Percentiles rank a stretch among this genome's conserved stretches.
phyloP scores from a whole-genome alignment of 2,888 invertebrate species.

The Eustalomyia histrio region DNA sequence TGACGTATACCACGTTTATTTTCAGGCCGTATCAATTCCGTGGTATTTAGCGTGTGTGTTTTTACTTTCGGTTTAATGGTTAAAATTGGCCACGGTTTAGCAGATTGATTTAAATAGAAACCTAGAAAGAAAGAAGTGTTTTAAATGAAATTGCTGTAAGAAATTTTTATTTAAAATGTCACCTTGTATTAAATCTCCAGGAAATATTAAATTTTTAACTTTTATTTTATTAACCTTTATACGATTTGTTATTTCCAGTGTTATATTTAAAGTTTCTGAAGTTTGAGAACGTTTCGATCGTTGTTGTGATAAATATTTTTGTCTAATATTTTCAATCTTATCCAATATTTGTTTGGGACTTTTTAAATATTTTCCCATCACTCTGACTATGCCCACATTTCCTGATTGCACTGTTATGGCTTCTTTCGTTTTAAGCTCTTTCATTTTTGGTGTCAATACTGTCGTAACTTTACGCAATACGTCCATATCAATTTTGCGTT shows the following conservation, averaged over 20 bases:
- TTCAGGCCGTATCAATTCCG: conserved; percentile 68
- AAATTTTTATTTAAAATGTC: neutral
- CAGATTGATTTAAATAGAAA: conserved; percentile 25
- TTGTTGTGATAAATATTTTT: conserved; percentile 32
- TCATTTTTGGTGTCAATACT: conserved; percentile 42
- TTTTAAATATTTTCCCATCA: conserved; percentile 67
- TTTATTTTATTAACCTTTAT: conserved; percentile 69
- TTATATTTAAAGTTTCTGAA: conserved; percentile 50
- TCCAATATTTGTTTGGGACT: conserved; percentile 72
- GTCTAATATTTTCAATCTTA: conserved; percentile 9
- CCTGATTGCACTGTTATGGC: conserved; percentile 64
- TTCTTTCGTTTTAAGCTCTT: conserved; percentile 48
- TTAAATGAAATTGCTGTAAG: neutral
- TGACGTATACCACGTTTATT: conserved; percentile 44
- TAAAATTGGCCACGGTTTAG: neutral
- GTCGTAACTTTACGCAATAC: conserved; percentile 66
- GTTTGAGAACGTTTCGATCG: conserved; percentile 37
- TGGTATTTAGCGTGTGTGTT: conserved; percentile 68
- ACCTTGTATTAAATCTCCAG: conserved; percentile 72
- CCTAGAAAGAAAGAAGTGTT: conserved; percentile 9
- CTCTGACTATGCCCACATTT: conserved; percentile 67
- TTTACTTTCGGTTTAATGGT: conserved; percentile 66
- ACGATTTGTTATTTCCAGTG: conserved; percentile 53
- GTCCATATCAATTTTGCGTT: conserved; percentile 70
- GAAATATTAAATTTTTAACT: conserved; percentile 73